Evolutionary conservation across 92 coral and sea anemone species (phyloP).

Genomic region (Siderastrea radians): DNA sequence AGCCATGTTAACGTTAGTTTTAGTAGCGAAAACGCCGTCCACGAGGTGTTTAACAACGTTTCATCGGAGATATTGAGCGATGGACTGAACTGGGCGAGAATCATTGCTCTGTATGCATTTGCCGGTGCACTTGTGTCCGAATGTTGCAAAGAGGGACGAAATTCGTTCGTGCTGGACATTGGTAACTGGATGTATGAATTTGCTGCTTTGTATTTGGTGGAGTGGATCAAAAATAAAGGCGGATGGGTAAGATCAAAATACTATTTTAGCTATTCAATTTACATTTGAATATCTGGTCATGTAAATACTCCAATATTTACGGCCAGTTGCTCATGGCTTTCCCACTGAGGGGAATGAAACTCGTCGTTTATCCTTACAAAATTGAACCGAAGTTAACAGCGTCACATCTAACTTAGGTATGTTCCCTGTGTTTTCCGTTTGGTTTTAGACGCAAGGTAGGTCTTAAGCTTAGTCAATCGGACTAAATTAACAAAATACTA

Average conservation of each 20-base stretch:
- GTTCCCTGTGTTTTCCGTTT: too few relatives aligned
- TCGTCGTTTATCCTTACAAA: too few relatives aligned
- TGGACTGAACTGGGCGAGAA: slow-evolving; percentile 92
- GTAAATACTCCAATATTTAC: background rate
- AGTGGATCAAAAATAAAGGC: slow-evolving; percentile 85
- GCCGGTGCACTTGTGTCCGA: slow-evolving; percentile 87
- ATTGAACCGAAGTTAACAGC: background rate
- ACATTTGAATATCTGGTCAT: background rate
- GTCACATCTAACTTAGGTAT: too few relatives aligned
- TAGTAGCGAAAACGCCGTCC: slow-evolving; percentile 82
- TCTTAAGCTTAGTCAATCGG: too few relatives aligned
- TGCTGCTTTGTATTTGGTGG: slow-evolving; percentile 80
- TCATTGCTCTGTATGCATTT: slow-evolving; percentile 82
- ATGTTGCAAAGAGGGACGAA: slow-evolving; percentile 82
- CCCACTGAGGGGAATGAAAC: background rate
- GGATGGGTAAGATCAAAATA: slow-evolving; percentile 82
- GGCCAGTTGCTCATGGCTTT: background rate
- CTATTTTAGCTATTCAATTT: background rate
- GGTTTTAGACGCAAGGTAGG: too few relatives aligned
- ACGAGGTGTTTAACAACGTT: slow-evolving; percentile 82
- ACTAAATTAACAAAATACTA: too few relatives aligned
- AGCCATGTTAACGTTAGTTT: slow-evolving; percentile 78
- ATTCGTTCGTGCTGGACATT: slow-evolving; percentile 77
- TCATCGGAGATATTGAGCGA: slow-evolving; percentile 85
- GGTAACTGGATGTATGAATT: slow-evolving; percentile 92